phyloP scores from a whole-genome alignment of 2,888 invertebrate genomes.

The Diarsia rubi region DNA sequence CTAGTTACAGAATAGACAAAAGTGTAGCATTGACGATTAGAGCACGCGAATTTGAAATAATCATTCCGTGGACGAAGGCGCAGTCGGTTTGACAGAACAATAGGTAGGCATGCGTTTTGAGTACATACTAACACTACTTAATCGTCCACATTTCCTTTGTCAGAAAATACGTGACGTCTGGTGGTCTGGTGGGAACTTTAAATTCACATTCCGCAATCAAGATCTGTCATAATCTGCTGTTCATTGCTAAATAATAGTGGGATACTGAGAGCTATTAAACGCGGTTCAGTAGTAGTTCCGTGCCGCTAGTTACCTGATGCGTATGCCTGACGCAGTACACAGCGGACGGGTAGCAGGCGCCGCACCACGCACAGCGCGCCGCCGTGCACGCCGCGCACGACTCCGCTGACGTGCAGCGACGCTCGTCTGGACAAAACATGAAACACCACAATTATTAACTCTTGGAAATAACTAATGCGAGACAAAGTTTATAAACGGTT shows the following conservation, averaged over 20 bases:
- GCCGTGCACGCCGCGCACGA: conserved; percentile 85
- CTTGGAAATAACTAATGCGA: no score
- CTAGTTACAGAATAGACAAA: background rate
- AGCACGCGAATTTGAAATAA: no score
- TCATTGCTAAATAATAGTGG: background rate
- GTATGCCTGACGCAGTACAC: conserved; percentile 78
- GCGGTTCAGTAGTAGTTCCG: background rate
- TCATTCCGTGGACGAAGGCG: no score
- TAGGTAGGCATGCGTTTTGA: no score
- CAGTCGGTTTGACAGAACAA: no score
- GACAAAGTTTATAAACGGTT: no score
- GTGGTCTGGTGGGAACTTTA: no score
- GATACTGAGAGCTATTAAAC: background rate
- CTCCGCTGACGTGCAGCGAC: conserved; percentile 76
- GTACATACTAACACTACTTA: no score
- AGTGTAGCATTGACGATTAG: background rate
- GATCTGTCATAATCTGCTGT: background rate
- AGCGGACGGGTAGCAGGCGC: conserved; percentile 77
- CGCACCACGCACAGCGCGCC: conserved; percentile 87
- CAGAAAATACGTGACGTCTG: no score
- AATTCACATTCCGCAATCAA: background rate
- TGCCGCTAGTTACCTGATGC: conserved; percentile 31
- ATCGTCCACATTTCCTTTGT: no score
- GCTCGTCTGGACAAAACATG: conserved; percentile 74
- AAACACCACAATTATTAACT: no score